phyloP scores from a whole-genome alignment of 2,113 vertebrate species.

The Gadus macrocephalus region DNA sequence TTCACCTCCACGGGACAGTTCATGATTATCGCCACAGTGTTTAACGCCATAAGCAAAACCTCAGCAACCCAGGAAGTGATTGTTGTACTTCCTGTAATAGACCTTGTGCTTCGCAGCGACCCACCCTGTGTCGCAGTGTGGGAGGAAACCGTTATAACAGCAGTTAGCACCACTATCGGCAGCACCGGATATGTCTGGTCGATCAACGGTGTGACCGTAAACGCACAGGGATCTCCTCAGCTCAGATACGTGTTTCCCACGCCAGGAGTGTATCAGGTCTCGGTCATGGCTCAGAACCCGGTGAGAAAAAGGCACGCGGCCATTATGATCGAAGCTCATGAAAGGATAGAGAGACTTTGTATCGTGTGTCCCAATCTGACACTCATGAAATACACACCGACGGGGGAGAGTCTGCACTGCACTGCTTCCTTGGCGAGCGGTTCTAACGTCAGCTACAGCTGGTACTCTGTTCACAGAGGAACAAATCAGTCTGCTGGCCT shows the following conservation, averaged over 20 bases:
- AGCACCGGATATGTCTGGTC: conserved; percentile 64
- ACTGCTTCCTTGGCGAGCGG: conserved; percentile 56
- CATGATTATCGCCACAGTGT: conserved; percentile 55
- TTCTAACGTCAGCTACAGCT: conserved; percentile 69
- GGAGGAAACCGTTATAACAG: conserved; percentile 58
- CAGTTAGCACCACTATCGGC: conserved; percentile 48
- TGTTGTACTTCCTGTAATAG: conserved; percentile 57
- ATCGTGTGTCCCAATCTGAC: conserved; percentile 52
- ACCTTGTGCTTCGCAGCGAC: conserved; percentile 51
- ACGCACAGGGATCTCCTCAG: conserved; percentile 38
- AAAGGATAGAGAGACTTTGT: conserved; percentile 60
- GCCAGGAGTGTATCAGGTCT: conserved; percentile 63
- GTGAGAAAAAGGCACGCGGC: conserved; percentile 54
- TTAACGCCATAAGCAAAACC: conserved; percentile 64
- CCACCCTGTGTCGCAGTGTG: conserved; percentile 43
- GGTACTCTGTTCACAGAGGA: conserved; percentile 48
- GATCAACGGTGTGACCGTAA: conserved; percentile 40
- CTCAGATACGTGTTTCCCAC: conserved; percentile 59
- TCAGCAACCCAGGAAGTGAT: conserved; percentile 40
- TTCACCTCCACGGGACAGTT: conserved; percentile 61
- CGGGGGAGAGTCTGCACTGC: conserved; percentile 53
- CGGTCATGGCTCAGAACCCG: conserved; percentile 55
- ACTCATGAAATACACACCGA: conserved; percentile 54
- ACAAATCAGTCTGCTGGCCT: conserved; percentile 18
- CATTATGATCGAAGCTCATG: conserved; percentile 59